These are phyloP conservation scores for Etia nguti DNA, from an alignment of 2,113 vertebrate genomes.

Conservation along the genomic window DNA sequence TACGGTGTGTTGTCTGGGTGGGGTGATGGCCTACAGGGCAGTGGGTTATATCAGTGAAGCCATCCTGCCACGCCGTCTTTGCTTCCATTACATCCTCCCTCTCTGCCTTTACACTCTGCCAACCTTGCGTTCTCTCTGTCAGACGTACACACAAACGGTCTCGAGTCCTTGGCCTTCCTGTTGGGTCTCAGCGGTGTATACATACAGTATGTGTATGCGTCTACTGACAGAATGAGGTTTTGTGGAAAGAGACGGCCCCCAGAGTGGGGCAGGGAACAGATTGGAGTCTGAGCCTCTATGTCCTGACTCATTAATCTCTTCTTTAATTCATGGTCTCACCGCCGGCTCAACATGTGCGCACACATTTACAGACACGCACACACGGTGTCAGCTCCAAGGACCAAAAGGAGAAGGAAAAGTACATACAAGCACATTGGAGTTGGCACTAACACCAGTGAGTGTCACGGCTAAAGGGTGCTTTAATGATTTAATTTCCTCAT, in stretches of 20 bases:
- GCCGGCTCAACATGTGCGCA: slow-evolving; percentile 18
- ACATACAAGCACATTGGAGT: background rate
- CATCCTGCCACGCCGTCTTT: background rate
- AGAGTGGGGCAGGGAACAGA: slow-evolving; percentile 62
- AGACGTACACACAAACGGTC: background rate
- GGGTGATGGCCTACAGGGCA: slow-evolving; percentile 11
- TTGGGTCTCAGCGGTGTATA: background rate
- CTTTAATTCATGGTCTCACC: slow-evolving; percentile 69
- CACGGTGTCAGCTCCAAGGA: background rate
- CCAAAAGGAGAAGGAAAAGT: background rate
- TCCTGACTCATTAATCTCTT: slow-evolving; percentile 75
- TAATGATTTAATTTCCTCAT: slow-evolving; percentile 36
- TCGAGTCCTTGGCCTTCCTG: slow-evolving; percentile 15
- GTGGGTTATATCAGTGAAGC: background rate
- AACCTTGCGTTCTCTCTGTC: slow-evolving; percentile 1
- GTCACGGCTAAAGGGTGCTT: background rate
- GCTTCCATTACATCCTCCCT: background rate
- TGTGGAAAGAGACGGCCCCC: slow-evolving; percentile 39
- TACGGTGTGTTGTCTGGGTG: slow-evolving; percentile 22
- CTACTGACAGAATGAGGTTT: slow-evolving; percentile 64
- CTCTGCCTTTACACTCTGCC: background rate
- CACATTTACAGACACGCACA: background rate
- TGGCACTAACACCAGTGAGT: slow-evolving; percentile 8
- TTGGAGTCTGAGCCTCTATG: slow-evolving; percentile 67
- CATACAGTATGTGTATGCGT: background rate